Percentiles rank a stretch among this genome's conserved stretches.
Conservation (phyloP, 2,113 vertebrate species). For the Proteles cristata region DNA sequence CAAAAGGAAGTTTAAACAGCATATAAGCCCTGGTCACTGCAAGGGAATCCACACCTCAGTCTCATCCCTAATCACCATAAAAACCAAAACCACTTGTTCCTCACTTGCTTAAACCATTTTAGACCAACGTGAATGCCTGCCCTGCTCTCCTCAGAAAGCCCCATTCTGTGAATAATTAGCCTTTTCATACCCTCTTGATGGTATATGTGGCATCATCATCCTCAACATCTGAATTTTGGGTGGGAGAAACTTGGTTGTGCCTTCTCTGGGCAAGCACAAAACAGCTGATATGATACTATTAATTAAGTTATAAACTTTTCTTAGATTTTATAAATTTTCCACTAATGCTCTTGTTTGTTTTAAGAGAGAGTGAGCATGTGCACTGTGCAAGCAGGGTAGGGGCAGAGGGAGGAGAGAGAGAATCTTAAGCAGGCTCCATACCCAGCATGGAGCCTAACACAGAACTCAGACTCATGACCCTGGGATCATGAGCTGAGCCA, state of each 20-base stretch:
- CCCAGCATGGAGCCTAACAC: too few relatives aligned
- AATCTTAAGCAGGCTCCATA: too few relatives aligned
- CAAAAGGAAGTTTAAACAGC: background rate
- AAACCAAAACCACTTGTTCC: background rate
- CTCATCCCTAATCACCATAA: background rate
- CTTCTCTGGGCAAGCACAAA: background rate
- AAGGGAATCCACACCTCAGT: background rate
- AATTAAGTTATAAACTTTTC: background rate
- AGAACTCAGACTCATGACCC: too few relatives aligned
- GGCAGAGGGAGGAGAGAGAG: too few relatives aligned
- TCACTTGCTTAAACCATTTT: background rate
- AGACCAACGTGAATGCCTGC: background rate
- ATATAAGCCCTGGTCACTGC: background rate
- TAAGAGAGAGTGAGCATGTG: too few relatives aligned
- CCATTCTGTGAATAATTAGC: background rate
- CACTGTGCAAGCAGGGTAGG: too few relatives aligned
- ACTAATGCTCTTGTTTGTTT: background rate
- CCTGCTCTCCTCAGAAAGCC: background rate
- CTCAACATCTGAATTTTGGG: background rate
- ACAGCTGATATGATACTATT: background rate
- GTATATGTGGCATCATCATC: background rate
- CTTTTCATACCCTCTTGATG: background rate
- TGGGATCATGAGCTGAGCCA: too few relatives aligned
- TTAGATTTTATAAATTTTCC: background rate
- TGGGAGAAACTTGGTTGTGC: accelerated